Evolutionary conservation across 2,888 invertebrate genomes (phyloP), one percentile per base, ranked within the genome.

Genomic region (Lymantria dispar): DNA sequence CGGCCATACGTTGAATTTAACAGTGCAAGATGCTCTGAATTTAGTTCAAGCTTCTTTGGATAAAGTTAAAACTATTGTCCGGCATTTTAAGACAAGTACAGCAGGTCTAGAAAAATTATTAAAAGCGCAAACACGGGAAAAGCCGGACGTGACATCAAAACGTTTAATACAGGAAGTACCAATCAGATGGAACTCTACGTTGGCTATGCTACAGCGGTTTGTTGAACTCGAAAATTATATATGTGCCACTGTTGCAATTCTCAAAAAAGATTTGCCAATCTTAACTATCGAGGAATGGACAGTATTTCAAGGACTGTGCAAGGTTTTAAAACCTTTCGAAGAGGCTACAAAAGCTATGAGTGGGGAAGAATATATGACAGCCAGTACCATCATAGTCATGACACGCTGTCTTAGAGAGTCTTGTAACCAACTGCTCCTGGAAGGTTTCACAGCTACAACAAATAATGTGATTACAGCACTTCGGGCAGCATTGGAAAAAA

Each of bases 281-380:
- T 5, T 42, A 7, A 29, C 29, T 7, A 7, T 10, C 11, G 29
- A 42, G 29, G 29, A 42, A 7, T 42, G 46, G 50, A 46, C 38
- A 14, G 43, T n/a, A n/a, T 46, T 33, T 38, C n/a, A 29, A 9
- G 38, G 46, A 38, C 39, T 50, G 12, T 38, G 37, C 10, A 15
- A 12, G 10, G 46, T 50, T 0, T 52, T 70, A 39, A 47, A 51
- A 11, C 64, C 68, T 3, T 68, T 68, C 13, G 59, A 71, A 15
- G 61, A 69, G 1, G 47, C 52, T 0, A 65, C 61, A 0, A 30
- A n/a, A 8, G 38, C 59, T 5, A 57, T 64, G 57, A 65, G 65
- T 39, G 58, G 54, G 46, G 59, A 72, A 60, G 62, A 64, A 33
- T 64, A 66, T 50, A 40, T 68, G 14, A 64, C 66, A 1, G 62